A percentile compares a stretch with the other conserved stretches of the same genome.
Conservation (phyloP, 2,888 invertebrate genomes). For the Dicycla oo region DNA sequence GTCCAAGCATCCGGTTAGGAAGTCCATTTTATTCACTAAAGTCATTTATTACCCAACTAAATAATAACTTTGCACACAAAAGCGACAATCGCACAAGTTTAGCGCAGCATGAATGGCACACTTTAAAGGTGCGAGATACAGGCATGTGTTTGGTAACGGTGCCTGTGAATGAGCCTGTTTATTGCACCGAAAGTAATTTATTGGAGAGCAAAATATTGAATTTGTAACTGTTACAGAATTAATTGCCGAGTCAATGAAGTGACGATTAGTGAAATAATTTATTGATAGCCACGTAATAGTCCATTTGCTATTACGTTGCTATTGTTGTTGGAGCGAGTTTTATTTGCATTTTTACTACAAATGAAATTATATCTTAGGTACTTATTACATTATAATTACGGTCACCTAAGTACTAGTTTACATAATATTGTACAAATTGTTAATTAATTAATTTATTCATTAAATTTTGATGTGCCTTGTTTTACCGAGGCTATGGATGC, state of each 20-base stretch:
- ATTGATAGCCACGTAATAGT: constrained; percentile 30
- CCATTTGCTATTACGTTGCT: not conserved
- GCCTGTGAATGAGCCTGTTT: constrained; percentile 49
- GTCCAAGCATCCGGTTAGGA: constrained; percentile 56
- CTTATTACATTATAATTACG: not conserved
- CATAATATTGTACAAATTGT: not conserved
- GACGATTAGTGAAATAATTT: constrained; percentile 54
- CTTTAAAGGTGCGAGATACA: constrained; percentile 41
- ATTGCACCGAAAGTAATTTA: constrained; percentile 53
- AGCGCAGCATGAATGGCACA: constrained; percentile 57
- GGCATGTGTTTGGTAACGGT: constrained; percentile 56
- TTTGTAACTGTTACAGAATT: constrained; percentile 49
- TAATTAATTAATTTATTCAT: too few species aligned
- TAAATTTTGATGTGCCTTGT: too few species aligned
- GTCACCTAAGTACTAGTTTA: not conserved
- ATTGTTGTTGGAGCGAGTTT: not conserved
- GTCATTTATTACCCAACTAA: constrained; percentile 47
- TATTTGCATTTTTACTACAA: not conserved
- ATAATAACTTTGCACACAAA: constrained; percentile 52
- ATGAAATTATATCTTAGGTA: not conserved
- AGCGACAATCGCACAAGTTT: constrained; percentile 46
- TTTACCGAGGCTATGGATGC: too few species aligned
- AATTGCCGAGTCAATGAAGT: constrained; percentile 55
- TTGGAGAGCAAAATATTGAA: constrained; percentile 50
- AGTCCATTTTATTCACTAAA: constrained; percentile 56